A percentile compares a stretch with the other conserved stretches of the same genome.
These are phyloP conservation scores for Phrixothrix hirtus DNA, from an alignment of 2,888 invertebrate genomes.

Conservation along the genomic window DNA sequence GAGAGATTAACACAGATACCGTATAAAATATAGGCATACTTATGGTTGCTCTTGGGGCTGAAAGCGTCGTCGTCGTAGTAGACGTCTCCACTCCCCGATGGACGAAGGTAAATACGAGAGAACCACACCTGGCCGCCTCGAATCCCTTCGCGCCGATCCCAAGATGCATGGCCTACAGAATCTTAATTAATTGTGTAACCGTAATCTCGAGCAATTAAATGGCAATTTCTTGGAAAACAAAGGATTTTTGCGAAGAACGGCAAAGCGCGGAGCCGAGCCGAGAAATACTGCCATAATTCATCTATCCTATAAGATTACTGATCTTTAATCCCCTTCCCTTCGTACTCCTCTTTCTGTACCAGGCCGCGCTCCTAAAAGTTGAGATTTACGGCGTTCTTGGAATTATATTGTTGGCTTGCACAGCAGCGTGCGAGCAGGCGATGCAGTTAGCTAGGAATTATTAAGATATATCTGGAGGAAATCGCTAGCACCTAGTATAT, in stretches of 20 bases:
- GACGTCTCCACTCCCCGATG: constrained; percentile 30
- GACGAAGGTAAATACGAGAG: constrained; percentile 25
- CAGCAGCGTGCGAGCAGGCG: constrained; percentile 49
- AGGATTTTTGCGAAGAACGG: constrained; percentile 55
- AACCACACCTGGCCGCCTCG: constrained; percentile 45
- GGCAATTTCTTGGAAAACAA: constrained; percentile 57
- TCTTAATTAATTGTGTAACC: constrained; percentile 57
- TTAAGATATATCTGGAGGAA: constrained; percentile 60
- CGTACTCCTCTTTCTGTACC: constrained; percentile 59
- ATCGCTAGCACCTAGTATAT: constrained; percentile 53
- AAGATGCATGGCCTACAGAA: constrained; percentile 57
- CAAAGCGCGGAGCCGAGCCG: constrained; percentile 50
- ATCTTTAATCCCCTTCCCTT: constrained; percentile 73
- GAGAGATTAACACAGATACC: constrained; percentile 52
- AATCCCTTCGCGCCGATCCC: constrained; percentile 42
- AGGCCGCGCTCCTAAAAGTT: constrained; percentile 65
- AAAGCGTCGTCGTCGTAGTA: constrained; percentile 23
- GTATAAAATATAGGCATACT: constrained; percentile 50
- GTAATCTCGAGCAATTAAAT: constrained; percentile 57
- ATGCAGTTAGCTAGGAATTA: constrained; percentile 59
- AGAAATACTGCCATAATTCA: constrained; percentile 67
- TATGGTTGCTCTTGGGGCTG: constrained; percentile 36
- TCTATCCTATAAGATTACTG: constrained; percentile 73
- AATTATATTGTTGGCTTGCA: constrained; percentile 67
- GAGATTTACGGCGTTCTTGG: constrained; percentile 70